Percentiles rank a stretch among this genome's conserved stretches.
phyloP scores from a whole-genome alignment of 2,797 vertebrate genomes.

The Lophura swinhoii region DNA sequence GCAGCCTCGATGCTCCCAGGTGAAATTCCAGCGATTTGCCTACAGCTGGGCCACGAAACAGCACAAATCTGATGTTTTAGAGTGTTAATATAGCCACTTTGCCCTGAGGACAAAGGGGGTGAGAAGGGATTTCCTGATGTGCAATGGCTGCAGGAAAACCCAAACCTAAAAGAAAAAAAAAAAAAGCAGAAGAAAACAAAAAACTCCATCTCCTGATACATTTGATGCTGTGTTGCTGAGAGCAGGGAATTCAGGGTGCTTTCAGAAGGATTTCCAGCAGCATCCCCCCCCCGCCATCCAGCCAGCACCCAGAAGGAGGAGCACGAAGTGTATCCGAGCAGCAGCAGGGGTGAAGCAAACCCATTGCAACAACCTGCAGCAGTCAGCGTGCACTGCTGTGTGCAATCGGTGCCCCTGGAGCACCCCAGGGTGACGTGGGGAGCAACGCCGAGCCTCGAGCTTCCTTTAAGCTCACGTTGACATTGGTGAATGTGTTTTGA shows the following conservation, averaged over 20 bases:
- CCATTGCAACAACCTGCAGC: neutral
- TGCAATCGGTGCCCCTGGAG: neutral
- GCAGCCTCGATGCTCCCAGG: rapidly evolving
- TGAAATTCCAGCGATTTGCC: neutral
- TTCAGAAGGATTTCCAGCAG: rapidly evolving
- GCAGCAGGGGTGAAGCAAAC: neutral
- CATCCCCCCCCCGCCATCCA: neutral
- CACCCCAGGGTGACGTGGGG: neutral
- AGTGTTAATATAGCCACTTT: neutral
- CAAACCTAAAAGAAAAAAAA: neutral
- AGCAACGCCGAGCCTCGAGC: neutral
- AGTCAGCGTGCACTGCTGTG: no score
- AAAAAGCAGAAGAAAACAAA: neutral
- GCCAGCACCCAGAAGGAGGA: neutral
- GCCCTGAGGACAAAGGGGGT: rapidly evolving
- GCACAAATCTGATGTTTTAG: neutral
- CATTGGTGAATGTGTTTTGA: neutral
- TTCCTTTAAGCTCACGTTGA: neutral
- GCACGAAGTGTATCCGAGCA: rapidly evolving
- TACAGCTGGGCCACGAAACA: neutral
- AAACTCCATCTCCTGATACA: neutral
- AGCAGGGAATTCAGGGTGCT: neutral
- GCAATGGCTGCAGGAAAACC: neutral
- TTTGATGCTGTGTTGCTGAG: neutral
- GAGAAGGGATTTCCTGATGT: neutral